phyloP scores from a whole-genome alignment of 1,140 invertebrate genomes.

The Zaprionus ghesquierei region DNA sequence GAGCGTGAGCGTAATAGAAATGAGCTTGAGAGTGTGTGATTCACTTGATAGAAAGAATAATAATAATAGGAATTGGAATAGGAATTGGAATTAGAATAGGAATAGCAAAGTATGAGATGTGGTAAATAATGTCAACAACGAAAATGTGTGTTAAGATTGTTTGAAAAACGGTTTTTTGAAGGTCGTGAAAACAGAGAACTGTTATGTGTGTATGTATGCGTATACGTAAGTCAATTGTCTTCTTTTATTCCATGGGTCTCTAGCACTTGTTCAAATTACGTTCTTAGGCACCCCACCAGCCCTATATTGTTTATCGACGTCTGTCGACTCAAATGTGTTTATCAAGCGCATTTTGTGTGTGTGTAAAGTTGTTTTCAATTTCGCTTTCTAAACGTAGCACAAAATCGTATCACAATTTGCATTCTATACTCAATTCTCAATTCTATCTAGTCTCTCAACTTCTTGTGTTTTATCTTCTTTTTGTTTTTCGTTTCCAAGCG shows the following conservation, averaged over 20 bases:
- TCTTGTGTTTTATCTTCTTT: background rate
- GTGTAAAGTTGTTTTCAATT: conserved; percentile 11
- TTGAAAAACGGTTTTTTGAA: conserved; percentile 30
- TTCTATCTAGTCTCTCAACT: background rate
- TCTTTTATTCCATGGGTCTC: background rate
- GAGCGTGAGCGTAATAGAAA: background rate
- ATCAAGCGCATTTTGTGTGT: background rate
- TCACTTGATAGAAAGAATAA: conserved; percentile 15
- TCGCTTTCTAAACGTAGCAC: conserved; percentile 30
- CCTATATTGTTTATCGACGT: background rate
- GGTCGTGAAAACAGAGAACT: conserved; percentile 11
- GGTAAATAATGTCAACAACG: background rate
- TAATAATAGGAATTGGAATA: no score
- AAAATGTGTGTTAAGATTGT: conserved; percentile 38
- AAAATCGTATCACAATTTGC: background rate
- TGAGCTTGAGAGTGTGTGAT: conserved; percentile 13
- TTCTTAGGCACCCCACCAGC: background rate
- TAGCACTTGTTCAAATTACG: conserved; percentile 36
- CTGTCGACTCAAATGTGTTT: conserved; percentile 14
- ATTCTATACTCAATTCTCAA: background rate
- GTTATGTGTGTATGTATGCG: background rate
- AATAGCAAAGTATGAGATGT: background rate
- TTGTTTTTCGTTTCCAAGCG: background rate
- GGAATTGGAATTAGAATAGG: no score
- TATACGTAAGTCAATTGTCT: background rate